These are phyloP conservation scores for Harlomillsia oculata DNA, from an alignment of 1,140 invertebrate species.

Conservation along the genomic window DNA sequence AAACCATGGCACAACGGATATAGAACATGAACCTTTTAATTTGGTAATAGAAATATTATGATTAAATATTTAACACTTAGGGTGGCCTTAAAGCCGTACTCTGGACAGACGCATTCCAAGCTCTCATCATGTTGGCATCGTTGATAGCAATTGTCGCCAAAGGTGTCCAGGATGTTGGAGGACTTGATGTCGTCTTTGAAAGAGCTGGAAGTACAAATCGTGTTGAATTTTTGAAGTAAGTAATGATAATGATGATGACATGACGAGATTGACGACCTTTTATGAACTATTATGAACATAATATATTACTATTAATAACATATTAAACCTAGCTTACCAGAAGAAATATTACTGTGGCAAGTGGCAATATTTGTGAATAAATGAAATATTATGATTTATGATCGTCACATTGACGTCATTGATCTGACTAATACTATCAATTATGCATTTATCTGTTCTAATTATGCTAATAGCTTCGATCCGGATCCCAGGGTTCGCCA, in stretches of 20 bases:
- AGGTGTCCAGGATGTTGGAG: conserved; percentile 43
- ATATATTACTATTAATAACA: too few relatives aligned
- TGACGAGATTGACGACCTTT: too few relatives aligned
- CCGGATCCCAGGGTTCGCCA: conserved; percentile 23
- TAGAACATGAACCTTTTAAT: conserved; percentile 1
- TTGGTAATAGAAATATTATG: too few relatives aligned
- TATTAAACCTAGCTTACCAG: too few relatives aligned
- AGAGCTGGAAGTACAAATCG: conserved; percentile 25
- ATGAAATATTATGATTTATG: neutral
- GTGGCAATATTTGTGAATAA: too few relatives aligned
- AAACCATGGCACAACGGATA: too few relatives aligned
- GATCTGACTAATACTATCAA: neutral
- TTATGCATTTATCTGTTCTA: neutral
- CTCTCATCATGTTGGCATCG: conserved; percentile 45
- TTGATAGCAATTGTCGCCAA: conserved; percentile 43
- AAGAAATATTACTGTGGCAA: too few relatives aligned
- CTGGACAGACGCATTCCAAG: conserved; percentile 50
- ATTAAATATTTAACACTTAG: conserved; percentile 7
- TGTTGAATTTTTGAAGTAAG: conserved; percentile 36
- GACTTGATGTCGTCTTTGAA: conserved; percentile 41
- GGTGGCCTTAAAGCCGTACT: conserved; percentile 36
- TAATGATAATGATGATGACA: too few relatives aligned
- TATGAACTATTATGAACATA: too few relatives aligned
- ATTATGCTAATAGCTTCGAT: conserved; percentile 17
- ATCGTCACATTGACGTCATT: neutral